Evolutionary conservation across 1,140 invertebrate genomes (phyloP).

Genomic region (Leptopilina clavipes): DNA sequence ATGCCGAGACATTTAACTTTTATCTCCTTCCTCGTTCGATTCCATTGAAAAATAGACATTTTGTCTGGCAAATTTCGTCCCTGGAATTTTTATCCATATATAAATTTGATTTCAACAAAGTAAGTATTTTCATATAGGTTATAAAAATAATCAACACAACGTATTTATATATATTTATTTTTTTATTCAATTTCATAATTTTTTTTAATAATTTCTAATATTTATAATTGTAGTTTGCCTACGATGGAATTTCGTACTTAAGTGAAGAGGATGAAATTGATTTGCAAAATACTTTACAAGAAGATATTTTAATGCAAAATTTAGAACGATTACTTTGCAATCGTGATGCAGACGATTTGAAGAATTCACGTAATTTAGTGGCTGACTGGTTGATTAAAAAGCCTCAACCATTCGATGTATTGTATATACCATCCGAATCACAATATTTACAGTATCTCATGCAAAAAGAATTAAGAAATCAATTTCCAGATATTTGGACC

Average conservation of each 20-base stretch:
- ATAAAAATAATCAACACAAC: too few relatives aligned
- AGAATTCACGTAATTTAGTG: constrained; percentile 58
- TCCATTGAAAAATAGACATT: constrained; percentile 76
- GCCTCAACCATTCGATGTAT: constrained; percentile 45
- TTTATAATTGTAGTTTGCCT: too few relatives aligned
- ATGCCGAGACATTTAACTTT: constrained; percentile 79
- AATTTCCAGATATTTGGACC: constrained; percentile 75
- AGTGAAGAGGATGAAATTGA: constrained; percentile 74
- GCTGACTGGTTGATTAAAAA: constrained; percentile 69
- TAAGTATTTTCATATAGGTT: too few relatives aligned
- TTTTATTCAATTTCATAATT: too few relatives aligned
- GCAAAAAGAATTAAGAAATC: constrained; percentile 74
- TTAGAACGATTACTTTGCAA: constrained; percentile 56
- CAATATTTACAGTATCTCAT: constrained; percentile 69
- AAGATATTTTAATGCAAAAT: constrained; percentile 52
- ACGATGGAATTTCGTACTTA: constrained; percentile 81
- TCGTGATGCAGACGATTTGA: constrained; percentile 72
- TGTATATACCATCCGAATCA: constrained; percentile 50
- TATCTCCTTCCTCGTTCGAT: constrained; percentile 80
- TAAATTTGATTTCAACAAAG: constrained; percentile 86
- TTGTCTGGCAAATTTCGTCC: constrained; percentile 79
- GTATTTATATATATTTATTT: too few relatives aligned
- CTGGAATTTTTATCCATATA: constrained; percentile 79
- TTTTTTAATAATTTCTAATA: too few relatives aligned
- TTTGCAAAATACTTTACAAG: constrained; percentile 63